Base-by-base conservation (phyloP, 2,113 vertebrate genomes). In the Sinocyclocheilus grahami region DNA sequence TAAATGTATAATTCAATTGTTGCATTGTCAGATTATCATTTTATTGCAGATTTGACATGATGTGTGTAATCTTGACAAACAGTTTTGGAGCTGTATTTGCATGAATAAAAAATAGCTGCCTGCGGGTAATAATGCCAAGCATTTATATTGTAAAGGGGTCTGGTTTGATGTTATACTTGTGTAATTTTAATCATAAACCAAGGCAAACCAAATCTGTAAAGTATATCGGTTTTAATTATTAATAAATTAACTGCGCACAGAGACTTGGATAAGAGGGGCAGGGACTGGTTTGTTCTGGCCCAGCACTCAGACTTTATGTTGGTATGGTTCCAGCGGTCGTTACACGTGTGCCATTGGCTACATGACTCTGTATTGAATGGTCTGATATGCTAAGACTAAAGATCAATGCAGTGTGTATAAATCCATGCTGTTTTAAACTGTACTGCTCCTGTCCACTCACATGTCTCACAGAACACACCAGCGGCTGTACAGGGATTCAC, bases 401-500 rank as follows among this genome's bases (percentile, higher is more conserved):
- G 90, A 94, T 93, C 90, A 87, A 91, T 91, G 86, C 78, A 42
- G 37, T 42, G 18, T 53, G 67, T 88, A 87, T 90, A 89, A 93
- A 89, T 93, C 90, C 75, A 93, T 92, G 88, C 16, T 55, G 89
- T 88, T 93, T 94, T 94, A 92, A 90, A 89, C 85, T 89, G 82
- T 63, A 60, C 88, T 84, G 85, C 77, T 81, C 53, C 27, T 84
- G 60, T 60, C 78, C 9, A 14, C 86, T 90, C 91, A 92, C 88
- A 22, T 91, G 91, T 87, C 86, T 72, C 27, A 24, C 58, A 83
- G 79, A 71, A 9, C 14, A 33, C 14, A 69, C 65, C 30, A 3
- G 13, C 7, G 7, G 14, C 30, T 9, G 5, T 22, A 48, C 82
- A 60, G 65, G 39, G 10, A 76, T 14, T n/a, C 53, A 39, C 27